Conservation (phyloP, 2,797 vertebrate genomes). For the Hoplostethus atlanticus region DNA sequence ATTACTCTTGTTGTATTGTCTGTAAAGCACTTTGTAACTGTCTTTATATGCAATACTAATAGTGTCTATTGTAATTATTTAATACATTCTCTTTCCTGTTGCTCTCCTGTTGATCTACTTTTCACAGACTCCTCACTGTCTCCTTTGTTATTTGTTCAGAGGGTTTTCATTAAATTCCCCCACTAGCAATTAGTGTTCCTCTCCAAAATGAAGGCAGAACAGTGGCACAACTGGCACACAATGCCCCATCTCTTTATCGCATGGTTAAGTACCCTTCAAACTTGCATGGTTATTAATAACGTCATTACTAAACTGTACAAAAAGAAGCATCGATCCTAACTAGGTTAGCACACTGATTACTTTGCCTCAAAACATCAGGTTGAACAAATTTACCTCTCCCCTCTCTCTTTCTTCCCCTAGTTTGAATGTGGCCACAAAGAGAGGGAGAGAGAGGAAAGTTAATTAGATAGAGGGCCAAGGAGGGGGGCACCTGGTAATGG, state of each 20-base stretch:
- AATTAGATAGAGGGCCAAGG: slow-evolving; percentile 83
- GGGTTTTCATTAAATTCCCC: slow-evolving; percentile 81
- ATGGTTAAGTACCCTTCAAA: slow-evolving; percentile 83
- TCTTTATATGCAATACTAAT: slow-evolving; percentile 57
- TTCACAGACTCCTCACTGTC: slow-evolving; percentile 68
- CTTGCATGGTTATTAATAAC: slow-evolving; percentile 83
- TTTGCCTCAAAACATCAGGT: slow-evolving; percentile 76
- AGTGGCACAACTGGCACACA: slow-evolving; percentile 69
- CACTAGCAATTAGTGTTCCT: slow-evolving; percentile 80
- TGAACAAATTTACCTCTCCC: slow-evolving; percentile 73
- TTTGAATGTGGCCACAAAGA: slow-evolving; percentile 76
- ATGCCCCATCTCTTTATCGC: slow-evolving; percentile 80
- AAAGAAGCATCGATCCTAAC: slow-evolving; percentile 66
- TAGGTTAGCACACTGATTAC: slow-evolving; percentile 76
- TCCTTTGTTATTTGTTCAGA: slow-evolving; percentile 80
- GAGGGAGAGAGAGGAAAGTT: slow-evolving; percentile 80
- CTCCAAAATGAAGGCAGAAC: slow-evolving; percentile 75
- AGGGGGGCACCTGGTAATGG: slow-evolving; percentile 75
- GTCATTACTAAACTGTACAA: slow-evolving; percentile 74
- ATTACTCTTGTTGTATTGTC: slow-evolving; percentile 46
- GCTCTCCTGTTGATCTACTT: slow-evolving; percentile 56
- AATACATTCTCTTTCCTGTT: slow-evolving; percentile 54
- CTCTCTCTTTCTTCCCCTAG: slow-evolving; percentile 52
- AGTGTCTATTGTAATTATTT: slow-evolving; percentile 63
- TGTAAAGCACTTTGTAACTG: slow-evolving; percentile 43